A percentile compares a stretch with the other conserved stretches of the same genome.
Evolutionary conservation across 30 jellyfish, hydroid and myxozoan genomes (phyloP).

Genomic region (Aurelia sp.): DNA sequence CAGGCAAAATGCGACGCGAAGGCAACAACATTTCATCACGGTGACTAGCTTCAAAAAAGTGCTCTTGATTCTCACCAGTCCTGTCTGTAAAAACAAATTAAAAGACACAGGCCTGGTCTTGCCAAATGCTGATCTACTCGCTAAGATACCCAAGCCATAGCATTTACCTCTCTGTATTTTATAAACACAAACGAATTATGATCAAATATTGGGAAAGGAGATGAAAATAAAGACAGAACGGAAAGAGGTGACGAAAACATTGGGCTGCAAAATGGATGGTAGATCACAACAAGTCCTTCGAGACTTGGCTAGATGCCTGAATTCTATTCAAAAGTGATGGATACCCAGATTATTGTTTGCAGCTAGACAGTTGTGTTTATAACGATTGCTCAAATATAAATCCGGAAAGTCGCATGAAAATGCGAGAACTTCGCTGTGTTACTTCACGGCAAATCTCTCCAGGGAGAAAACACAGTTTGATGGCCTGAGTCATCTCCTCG

Average conservation of each 20-base stretch:
- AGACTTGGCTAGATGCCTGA: conserved; percentile 24
- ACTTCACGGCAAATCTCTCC: conserved; percentile 16
- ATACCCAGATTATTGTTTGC: conserved; percentile 16
- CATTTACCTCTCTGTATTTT: background rate
- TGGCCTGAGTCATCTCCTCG: too few relatives aligned
- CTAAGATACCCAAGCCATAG: too few relatives aligned
- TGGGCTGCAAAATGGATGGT: too few relatives aligned
- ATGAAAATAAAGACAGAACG: too few relatives aligned
- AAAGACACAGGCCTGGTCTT: too few relatives aligned
- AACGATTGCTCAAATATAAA: conserved; percentile 40
- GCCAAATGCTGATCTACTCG: too few relatives aligned
- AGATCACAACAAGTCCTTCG: background rate
- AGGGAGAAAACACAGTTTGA: conserved; percentile 4
- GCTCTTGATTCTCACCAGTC: too few relatives aligned
- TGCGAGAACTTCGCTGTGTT: conserved; percentile 40
- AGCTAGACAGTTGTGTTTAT: conserved; percentile 62
- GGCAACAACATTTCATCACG: too few relatives aligned
- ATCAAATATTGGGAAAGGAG: background rate
- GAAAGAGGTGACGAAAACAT: too few relatives aligned
- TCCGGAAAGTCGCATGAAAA: conserved; percentile 61
- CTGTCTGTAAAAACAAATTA: too few relatives aligned
- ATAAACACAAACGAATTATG: background rate
- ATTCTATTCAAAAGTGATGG: conserved; percentile 17
- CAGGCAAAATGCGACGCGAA: too few relatives aligned
- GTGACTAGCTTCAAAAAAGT: too few relatives aligned